phyloP scores from a whole-genome alignment of 2,888 invertebrate genomes.

The Drosophila putrida region DNA sequence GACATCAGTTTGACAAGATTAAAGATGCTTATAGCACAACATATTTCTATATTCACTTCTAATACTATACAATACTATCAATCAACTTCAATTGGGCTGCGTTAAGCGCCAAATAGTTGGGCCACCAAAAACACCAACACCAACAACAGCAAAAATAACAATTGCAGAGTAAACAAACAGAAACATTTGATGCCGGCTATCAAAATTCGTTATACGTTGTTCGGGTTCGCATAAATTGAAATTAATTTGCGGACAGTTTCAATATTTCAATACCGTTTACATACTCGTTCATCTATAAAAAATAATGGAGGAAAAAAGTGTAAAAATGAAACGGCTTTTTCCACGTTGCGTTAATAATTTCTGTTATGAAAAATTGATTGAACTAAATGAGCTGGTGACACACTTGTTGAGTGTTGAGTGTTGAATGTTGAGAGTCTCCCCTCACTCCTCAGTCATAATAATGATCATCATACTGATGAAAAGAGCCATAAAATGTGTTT shows the following conservation, averaged over 20 bases:
- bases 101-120: slow-evolving; percentile 75
- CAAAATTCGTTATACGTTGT: slow-evolving; percentile 41
- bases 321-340: slow-evolving; percentile 56
- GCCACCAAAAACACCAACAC: slow-evolving; percentile 7
- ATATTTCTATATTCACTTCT: slow-evolving; percentile 6
- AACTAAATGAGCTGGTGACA: slow-evolving; percentile 82
- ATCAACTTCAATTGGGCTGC: slow-evolving; percentile 77
- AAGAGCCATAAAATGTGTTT: slow-evolving; percentile 67
- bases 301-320: slow-evolving; percentile 43
- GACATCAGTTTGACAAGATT: slow-evolving; percentile 8
- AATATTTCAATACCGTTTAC: slow-evolving; percentile 61
- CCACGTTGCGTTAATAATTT: slow-evolving; percentile 77
- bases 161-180: slow-evolving; percentile 47
- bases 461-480: slow-evolving; percentile 62
- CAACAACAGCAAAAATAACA: slow-evolving; percentile 34
- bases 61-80: slow-evolving; percentile 49
- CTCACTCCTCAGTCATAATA: slow-evolving; percentile 11
- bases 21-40: slow-evolving; percentile 2
- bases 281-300: slow-evolving; percentile 15
- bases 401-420: slow-evolving; percentile 70
- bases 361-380: slow-evolving; percentile 81
- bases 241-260: slow-evolving; percentile 82
- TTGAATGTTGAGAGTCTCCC: slow-evolving; percentile 20
- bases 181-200: slow-evolving; percentile 55
- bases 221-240: slow-evolving; percentile 70